phyloP scores from a whole-genome alignment of 2,113 vertebrate genomes.

The Desmodus rotundus region DNA sequence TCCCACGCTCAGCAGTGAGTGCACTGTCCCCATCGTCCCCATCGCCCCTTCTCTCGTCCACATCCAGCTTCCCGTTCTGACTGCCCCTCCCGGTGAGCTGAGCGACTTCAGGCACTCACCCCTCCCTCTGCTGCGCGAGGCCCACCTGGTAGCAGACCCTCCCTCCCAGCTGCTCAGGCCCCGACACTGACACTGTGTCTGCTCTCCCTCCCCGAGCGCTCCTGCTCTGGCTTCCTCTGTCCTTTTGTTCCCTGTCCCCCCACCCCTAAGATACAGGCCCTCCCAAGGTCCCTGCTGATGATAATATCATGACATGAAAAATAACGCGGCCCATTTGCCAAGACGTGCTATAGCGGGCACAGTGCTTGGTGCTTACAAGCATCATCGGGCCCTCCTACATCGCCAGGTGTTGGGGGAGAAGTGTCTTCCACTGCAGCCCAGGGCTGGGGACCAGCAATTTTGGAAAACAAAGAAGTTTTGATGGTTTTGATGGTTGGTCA shows the following conservation, averaged over 20 bases:
- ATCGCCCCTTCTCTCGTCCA: background rate
- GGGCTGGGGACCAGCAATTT: fast-evolving
- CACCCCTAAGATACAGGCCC: background rate
- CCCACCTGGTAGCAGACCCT: fast-evolving
- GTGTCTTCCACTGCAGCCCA: background rate
- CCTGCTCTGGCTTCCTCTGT: fast-evolving
- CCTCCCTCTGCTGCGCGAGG: background rate
- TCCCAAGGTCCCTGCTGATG: background rate
- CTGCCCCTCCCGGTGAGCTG: background rate
- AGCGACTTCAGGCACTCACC: background rate
- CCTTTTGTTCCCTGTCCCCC: background rate
- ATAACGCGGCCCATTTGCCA: fast-evolving
- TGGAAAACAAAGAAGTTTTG: background rate
- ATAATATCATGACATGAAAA: background rate
- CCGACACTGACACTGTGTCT: fast-evolving
- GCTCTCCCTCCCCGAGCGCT: background rate
- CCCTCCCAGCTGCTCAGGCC: fast-evolving
- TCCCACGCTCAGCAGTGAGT: fast-evolving
- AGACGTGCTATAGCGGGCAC: background rate
- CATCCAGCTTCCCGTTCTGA: background rate
- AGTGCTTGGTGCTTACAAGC: fast-evolving
- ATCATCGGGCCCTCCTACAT: fast-evolving
- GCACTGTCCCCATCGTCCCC: background rate
- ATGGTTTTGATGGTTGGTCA: background rate
- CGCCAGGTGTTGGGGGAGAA: fast-evolving